Conservation (phyloP, 2,888 invertebrate genomes). For the Xestia ashworthii region DNA sequence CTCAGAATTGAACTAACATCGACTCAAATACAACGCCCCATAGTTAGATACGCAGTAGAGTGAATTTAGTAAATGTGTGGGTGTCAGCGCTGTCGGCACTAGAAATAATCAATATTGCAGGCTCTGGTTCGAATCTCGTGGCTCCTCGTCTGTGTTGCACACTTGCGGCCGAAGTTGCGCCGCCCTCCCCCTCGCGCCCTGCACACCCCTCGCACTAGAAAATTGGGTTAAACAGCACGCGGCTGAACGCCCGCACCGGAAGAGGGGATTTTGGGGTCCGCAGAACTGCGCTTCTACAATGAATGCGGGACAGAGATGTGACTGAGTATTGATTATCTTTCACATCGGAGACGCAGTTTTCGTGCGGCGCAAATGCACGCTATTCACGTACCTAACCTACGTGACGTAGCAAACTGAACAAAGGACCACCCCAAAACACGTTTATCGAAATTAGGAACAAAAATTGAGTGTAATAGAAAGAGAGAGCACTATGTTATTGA, state of each 20-base stretch:
- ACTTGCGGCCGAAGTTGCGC: constrained; percentile 86
- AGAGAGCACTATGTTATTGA: neutral
- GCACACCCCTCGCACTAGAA: constrained; percentile 86
- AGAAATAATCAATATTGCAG: constrained; percentile 88
- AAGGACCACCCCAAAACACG: constrained; percentile 19
- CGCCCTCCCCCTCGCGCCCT: constrained; percentile 77
- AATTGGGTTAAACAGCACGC: constrained; percentile 90
- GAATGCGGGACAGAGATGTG: constrained; percentile 89
- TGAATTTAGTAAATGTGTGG: constrained; percentile 56
- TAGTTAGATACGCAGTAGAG: constrained; percentile 52
- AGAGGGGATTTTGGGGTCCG: constrained; percentile 88
- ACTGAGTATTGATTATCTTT: constrained; percentile 89
- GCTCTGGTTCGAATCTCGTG: constrained; percentile 82
- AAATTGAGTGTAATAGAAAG: neutral
- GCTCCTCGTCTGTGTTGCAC: constrained; percentile 84
- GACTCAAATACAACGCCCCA: constrained; percentile 14
- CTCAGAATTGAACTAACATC: neutral
- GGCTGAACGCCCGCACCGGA: constrained; percentile 86
- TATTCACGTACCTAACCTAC: constrained; percentile 37
- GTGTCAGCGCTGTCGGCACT: constrained; percentile 70
- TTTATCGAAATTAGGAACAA: neutral
- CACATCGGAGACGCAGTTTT: constrained; percentile 80
- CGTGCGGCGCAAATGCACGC: constrained; percentile 69
- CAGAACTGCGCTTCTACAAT: constrained; percentile 87
- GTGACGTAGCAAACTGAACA: constrained; percentile 22